These are phyloP conservation scores for Gonatopus flavifemur DNA, from an alignment of 1,140 invertebrate species.

Conservation along the genomic window DNA sequence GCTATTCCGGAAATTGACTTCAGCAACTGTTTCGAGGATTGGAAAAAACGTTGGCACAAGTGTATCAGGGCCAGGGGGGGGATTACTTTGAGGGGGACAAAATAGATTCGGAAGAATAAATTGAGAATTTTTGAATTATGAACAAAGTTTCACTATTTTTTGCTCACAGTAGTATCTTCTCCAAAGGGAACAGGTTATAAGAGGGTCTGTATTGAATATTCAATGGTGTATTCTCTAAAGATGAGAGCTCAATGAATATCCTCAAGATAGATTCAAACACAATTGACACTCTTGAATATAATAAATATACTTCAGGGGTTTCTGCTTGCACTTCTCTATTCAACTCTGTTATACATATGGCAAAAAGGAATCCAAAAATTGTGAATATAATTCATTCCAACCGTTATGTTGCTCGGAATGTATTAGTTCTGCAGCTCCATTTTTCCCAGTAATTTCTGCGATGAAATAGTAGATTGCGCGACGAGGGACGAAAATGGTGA, in stretches of 20 bases:
- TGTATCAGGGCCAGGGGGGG: no score
- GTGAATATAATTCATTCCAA: neutral
- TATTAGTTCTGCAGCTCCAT: constrained; percentile 11
- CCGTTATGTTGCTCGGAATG: constrained; percentile 4
- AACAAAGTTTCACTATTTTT: no score
- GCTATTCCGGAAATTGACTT: no score
- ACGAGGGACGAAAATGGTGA: no score
- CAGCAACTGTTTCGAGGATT: no score
- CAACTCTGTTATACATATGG: constrained; percentile 10
- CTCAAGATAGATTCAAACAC: constrained; percentile 17
- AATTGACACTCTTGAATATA: constrained; percentile 12
- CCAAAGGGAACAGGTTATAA: constrained; percentile 6
- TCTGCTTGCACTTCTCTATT: constrained; percentile 22
- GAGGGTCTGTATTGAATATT: constrained; percentile 12
- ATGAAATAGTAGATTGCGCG: no score
- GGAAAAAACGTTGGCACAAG: no score
- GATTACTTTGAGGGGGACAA: no score
- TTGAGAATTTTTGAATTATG: no score
- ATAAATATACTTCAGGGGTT: constrained; percentile 15
- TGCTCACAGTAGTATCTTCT: no score
- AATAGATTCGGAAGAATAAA: no score
- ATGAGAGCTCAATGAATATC: constrained; percentile 20
- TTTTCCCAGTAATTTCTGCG: constrained; percentile 8
- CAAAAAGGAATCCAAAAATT: constrained; percentile 15
- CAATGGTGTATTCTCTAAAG: constrained; percentile 3